These are phyloP conservation scores for Quadriops clusia DNA, from an alignment of 2,888 invertebrate genomes.

Conservation along the genomic window DNA sequence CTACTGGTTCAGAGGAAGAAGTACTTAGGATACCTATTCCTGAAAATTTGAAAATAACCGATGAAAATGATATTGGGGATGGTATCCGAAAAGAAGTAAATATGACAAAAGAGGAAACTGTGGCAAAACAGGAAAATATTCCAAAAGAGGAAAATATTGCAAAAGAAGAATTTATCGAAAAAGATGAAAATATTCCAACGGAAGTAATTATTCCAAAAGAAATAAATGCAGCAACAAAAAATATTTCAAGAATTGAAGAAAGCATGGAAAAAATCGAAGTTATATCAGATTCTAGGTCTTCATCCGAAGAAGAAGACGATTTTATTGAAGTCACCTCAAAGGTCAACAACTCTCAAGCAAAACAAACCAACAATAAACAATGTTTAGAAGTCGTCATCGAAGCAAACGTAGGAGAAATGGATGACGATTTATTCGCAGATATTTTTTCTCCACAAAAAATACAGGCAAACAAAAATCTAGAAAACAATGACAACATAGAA, in stretches of 20 bases:
- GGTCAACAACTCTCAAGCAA: conserved; percentile 11
- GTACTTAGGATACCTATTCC: conserved; percentile 6
- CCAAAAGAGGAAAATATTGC: conserved; percentile 1
- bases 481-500: conserved; percentile 31
- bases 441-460: conserved; percentile 22
- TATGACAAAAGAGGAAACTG: neutral
- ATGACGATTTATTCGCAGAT: conserved; percentile 28
- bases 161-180: too few species aligned
- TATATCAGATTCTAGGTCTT: conserved; percentile 23
- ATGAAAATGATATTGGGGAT: neutral
- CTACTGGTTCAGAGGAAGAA: conserved; percentile 15
- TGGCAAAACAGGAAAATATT: conserved; percentile 1
- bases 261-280: conserved; percentile 15
- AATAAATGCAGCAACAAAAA: too few species aligned
- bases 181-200: too few species aligned
- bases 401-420: conserved; percentile 27
- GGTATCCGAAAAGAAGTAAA: neutral
- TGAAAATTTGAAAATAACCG: conserved; percentile 1
- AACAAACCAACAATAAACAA: conserved; percentile 12
- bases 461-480: too few species aligned
- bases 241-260: too few species aligned
- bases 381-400: conserved; percentile 35
- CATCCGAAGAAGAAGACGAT: too few species aligned
- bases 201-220: too few species aligned
- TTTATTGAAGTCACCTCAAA: conserved; percentile 35